These are phyloP conservation scores for Pygocentrus nattereri DNA, from an alignment of 2,797 vertebrate genomes.

Conservation along the genomic window DNA sequence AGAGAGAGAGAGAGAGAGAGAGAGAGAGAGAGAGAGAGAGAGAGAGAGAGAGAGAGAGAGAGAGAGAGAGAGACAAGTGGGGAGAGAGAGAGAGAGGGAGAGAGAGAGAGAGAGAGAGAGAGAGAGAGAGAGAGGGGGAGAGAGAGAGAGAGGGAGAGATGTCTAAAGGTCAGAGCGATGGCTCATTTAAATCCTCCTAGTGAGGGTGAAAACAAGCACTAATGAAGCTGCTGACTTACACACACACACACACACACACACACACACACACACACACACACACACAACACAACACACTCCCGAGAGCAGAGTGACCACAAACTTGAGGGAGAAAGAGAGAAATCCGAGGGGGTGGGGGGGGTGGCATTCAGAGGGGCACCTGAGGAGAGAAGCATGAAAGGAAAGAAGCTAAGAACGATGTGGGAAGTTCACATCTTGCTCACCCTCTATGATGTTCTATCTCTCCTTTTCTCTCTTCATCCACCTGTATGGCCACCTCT, in stretches of 20 bases:
- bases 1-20: conserved; percentile 24
- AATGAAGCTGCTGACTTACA: conserved; percentile 75
- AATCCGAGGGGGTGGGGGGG: not conserved
- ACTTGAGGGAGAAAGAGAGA: not conserved
- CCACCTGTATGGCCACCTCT: not conserved
- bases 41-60: conserved; percentile 21
- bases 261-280: conserved; percentile 58
- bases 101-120: conserved; percentile 5
- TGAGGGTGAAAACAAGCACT: conserved; percentile 68
- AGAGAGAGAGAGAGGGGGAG: conserved; percentile 21
- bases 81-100: conserved; percentile 15
- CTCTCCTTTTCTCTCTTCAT: conserved; percentile 7
- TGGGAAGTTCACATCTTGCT: conserved; percentile 1
- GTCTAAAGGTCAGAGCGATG: conserved; percentile 83
- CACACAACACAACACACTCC: conserved; percentile 53
- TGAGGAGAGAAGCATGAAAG: conserved; percentile 44
- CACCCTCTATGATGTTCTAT: conserved; percentile 12
- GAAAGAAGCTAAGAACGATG: not conserved
- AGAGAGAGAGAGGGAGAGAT: conserved; percentile 21
- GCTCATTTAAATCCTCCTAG: conserved; percentile 84
- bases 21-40: conserved; percentile 15
- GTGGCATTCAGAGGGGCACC: conserved; percentile 27
- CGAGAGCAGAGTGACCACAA: conserved; percentile 60
- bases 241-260: conserved; percentile 60
- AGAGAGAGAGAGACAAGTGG: conserved; percentile 20